Evolutionary conservation across 1,140 invertebrate genomes (phyloP), one percentile per base, ranked within the genome.

Genomic region (Diprion similis): DNA sequence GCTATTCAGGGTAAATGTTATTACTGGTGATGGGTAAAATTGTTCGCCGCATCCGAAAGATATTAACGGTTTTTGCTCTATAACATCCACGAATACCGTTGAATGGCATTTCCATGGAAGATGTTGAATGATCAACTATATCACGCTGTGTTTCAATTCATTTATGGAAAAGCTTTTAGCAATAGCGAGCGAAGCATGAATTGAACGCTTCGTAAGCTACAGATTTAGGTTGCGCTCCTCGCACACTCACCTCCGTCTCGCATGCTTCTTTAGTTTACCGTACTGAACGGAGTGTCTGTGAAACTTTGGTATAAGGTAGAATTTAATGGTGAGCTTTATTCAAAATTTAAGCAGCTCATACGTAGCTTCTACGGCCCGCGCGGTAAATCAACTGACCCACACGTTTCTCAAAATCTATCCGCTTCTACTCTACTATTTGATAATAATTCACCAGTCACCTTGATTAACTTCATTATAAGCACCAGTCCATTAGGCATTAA

Each of bases 271-370:
- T 59, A 59, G 51, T 17, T 59, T 17, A 4, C 51, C 11, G 51
- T 8, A 7, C n/a, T 8, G 51, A 59, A 59, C 51, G n/a, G 51
- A 59, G 51, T 59, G 51, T 59, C 9, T 59, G 51, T 59, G 51
- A 59, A 59, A 13, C n/a, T 59, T 59, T 13, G 51, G 51, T 59
- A 59, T 78, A 81, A 81, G 78, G 78, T 75, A 78, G 73, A 77
- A 79, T 78, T 83, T 81, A 81, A 81, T 79, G 80, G 75, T 79
- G 77, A 79, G 75, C 78, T 83, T 81, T 83, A 81, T 80, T 78
- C 78, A 80, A 78, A 80, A 79, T 78, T 77, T 81, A 83, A 83
- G 80, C 78, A 76, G 80, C 81, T 83, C 81, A 37, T 37, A 81
- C 71, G 73, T 68, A 78, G 77, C 68, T 17, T 69, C 73, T 65